phyloP scores from a whole-genome alignment of 2,888 invertebrate species.

The Metallyticus violacea region DNA sequence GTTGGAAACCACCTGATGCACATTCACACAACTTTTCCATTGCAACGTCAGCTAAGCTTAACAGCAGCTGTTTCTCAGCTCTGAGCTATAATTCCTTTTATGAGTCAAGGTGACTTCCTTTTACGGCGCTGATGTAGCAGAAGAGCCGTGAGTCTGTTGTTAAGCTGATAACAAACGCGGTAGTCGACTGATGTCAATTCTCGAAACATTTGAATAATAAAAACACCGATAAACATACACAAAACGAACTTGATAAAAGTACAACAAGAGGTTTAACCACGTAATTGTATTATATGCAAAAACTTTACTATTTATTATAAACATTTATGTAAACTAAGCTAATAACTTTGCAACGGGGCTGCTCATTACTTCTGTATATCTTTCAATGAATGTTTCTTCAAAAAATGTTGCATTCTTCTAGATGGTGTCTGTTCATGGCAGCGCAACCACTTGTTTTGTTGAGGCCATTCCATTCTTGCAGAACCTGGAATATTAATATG shows the following conservation, averaged over 20 bases:
- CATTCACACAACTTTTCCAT: not conserved
- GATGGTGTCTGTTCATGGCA: not conserved
- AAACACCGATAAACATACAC: not conserved
- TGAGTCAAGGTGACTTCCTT: not conserved
- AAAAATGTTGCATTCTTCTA: not conserved
- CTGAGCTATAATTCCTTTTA: not conserved
- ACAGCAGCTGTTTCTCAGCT: no score
- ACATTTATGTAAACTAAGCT: not conserved
- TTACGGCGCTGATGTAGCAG: not conserved
- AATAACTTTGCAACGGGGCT: not conserved
- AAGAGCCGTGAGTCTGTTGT: not conserved
- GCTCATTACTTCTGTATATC: not conserved
- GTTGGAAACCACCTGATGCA: not conserved
- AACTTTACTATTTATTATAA: not conserved
- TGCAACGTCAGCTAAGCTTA: not conserved
- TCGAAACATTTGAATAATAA: not conserved
- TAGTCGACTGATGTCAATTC: not conserved
- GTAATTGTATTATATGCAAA: not conserved
- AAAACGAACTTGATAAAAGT: not conserved
- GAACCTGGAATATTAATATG: not conserved
- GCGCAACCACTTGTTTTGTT: not conserved
- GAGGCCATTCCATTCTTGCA: not conserved
- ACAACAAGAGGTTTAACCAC: not conserved
- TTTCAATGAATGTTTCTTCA: not conserved
- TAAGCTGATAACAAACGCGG: not conserved